Evolutionary conservation across 2,797 vertebrate genomes (phyloP).

Genomic region (Hippocampus kuda): DNA sequence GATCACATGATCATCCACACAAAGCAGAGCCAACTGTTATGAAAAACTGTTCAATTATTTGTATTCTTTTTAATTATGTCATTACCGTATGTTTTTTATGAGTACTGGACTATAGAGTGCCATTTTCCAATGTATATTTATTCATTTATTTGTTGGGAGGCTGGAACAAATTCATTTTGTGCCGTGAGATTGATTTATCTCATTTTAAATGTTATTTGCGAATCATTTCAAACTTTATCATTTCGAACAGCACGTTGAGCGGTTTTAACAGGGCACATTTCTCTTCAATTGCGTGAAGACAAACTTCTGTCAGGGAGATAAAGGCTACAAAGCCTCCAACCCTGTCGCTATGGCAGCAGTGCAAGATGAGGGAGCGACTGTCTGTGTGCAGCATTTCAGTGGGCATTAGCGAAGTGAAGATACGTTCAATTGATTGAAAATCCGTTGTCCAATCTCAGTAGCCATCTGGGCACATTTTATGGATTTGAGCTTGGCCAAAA

Average conservation of each 20-base stretch:
- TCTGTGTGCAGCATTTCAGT: conserved; percentile 20
- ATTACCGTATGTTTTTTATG: too few relatives aligned
- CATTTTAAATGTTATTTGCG: not conserved
- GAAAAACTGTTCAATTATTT: too few relatives aligned
- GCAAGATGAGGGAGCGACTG: conserved; percentile 35
- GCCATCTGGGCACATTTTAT: conserved; percentile 37
- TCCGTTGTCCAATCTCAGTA: conserved; percentile 29
- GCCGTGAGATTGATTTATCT: not conserved
- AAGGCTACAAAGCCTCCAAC: conserved; percentile 30
- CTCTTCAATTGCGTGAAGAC: conserved; percentile 8
- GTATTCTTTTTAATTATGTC: too few relatives aligned
- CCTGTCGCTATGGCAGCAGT: conserved; percentile 50
- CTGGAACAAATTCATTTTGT: not conserved
- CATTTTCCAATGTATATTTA: too few relatives aligned
- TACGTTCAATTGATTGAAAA: conserved; percentile 31
- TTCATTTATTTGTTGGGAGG: too few relatives aligned
- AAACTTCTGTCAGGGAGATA: conserved; percentile 16
- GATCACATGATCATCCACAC: too few relatives aligned
- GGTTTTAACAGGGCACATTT: not conserved
- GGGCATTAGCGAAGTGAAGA: conserved; percentile 38
- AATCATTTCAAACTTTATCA: not conserved
- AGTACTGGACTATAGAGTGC: too few relatives aligned
- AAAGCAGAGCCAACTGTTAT: too few relatives aligned
- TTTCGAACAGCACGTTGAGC: not conserved
- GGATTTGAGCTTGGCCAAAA: conserved; percentile 11